phyloP scores from a whole-genome alignment of 1,140 invertebrate genomes.

The Hylaeus volcanicus region DNA sequence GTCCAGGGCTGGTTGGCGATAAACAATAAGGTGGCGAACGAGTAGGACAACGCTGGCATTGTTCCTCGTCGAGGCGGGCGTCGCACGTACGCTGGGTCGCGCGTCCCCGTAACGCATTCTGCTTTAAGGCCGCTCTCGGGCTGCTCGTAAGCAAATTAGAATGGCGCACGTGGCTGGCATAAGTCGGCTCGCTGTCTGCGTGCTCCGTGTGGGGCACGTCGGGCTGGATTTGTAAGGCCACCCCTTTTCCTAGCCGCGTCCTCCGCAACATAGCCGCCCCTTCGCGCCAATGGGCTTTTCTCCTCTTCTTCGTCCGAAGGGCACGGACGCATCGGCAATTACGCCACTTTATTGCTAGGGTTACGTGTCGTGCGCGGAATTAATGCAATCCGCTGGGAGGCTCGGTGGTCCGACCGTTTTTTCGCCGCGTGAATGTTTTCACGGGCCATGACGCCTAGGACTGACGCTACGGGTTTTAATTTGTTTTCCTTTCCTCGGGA shows the following conservation, averaged over 20 bases:
- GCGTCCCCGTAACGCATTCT: constrained; percentile 65
- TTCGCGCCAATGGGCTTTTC: constrained; percentile 47
- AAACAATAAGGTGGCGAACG: constrained; percentile 52
- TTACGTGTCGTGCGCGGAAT: constrained; percentile 71
- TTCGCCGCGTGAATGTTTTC: constrained; percentile 45
- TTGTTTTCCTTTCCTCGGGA: too few relatives aligned
- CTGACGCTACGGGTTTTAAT: too few relatives aligned
- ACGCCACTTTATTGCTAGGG: constrained; percentile 72
- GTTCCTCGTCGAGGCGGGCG: constrained; percentile 56
- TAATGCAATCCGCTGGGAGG: constrained; percentile 65
- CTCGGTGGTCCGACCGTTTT: constrained; percentile 10
- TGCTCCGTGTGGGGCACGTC: constrained; percentile 49
- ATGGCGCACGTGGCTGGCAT: constrained; percentile 74
- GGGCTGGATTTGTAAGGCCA: constrained; percentile 67
- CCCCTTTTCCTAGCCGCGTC: constrained; percentile 19
- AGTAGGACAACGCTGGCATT: constrained; percentile 59
- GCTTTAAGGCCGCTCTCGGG: constrained; percentile 62
- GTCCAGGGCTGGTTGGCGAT: constrained; percentile 25
- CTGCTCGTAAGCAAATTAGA: constrained; percentile 75
- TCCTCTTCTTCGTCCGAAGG: constrained; percentile 52
- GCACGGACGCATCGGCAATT: constrained; percentile 70
- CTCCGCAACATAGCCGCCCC: not conserved
- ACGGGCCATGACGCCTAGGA: not conserved
- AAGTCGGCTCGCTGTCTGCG: constrained; percentile 65
- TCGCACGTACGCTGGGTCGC: constrained; percentile 59